Base-by-base conservation (phyloP, 2,888 invertebrate genomes). In the Hirtodrosophila histrioides region DNA sequence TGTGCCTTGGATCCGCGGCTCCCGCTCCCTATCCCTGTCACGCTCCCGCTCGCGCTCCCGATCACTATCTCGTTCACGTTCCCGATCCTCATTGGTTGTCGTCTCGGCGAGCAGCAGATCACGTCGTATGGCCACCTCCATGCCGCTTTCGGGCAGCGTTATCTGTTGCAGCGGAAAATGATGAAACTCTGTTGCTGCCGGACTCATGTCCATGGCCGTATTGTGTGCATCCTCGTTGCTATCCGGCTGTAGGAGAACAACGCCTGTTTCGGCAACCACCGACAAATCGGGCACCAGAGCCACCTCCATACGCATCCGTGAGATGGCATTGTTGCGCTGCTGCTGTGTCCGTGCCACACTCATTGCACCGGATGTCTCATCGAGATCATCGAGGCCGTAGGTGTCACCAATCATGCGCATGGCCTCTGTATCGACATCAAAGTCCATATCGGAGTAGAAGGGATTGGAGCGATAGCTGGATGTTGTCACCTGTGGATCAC, bases 401-500 rank as follows among this genome's bases (percentile, higher is more conserved):
- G 89, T 90, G 11, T 92, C 86, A 82, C 92, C 92, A 23, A 92
- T 90, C 63, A 92, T 89, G 8, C 88, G 76, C 68, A 78, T 61
- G 5, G 76, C 68, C 12, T 87, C 88, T 23, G 90, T 88, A 48
- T 94, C 95, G 3, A 94, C 93, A 86, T 96, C 96, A 94, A 95
- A 96, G 78, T 96, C 96, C 10, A 95, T 93, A 86, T 95, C 95
- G 93, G 95, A 94, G 89, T 95, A 95, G 40, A 95, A 94, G 68
- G 94, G 94, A 78, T 90, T 91, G 0, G 91, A 90, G 43, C 90
- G 90, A 84, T 94, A 94, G 58, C 92, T 92, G 33, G 93, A 92
- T 3, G 93, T 93, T 2, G 93, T 92, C 10, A 93, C 92, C 74
- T 93, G 93, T 1, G 93, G 93, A 80, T 94, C 94, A 5, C 93